Base-by-base conservation (phyloP, 2,797 vertebrate genomes). In the Catamblyrhynchus diadema region DNA sequence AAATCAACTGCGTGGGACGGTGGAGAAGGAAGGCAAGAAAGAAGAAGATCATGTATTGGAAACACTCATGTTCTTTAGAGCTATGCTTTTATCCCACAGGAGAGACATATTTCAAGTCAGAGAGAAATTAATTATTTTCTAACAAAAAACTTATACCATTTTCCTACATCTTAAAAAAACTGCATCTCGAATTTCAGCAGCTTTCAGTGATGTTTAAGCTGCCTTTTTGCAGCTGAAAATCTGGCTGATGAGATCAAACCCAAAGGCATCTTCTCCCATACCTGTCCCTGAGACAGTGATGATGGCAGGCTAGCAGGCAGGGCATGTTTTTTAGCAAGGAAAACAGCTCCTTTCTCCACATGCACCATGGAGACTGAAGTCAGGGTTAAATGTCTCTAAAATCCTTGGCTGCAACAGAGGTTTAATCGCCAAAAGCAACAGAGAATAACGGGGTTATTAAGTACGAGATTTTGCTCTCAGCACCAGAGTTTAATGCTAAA, bases 201-300 rank as follows among this genome's bases (percentile, higher is more conserved):
- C 5, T 5, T 2, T 24, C 56, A 44, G 45, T 37, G 28, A 65
- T 3, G 0, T 37, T 47, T 35, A 37, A 61, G 8, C 20, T 75
- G 28, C 16, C 28, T 53, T 53, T 67, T n/a, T 60, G 54, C 28
- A 53, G n/a, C 23, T 33, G 54, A 67, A 59, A 67, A 64, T 59
- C 20, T 22, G 12, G 15, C 15, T 54, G 16, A 37, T 7, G 5
- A 21, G 42, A 42, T 18, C 16, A 33, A 65, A 25, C 5, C 12
- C 4, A 1, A 47, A 7, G 8, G 2, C 11, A 28, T n/a, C 59
- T 47, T 51, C 21, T 66, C 53, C 42, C 4, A 2, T 10, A 20
- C 12, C 15, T 4, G 5, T 3, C 11, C 19, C 44, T 3, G 1
- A 8, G 17, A n/a, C 1, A 8, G 4, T 1, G 4, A 25, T 14